Evolutionary conservation across 2,888 invertebrate genomes (phyloP), one percentile per base, ranked within the genome.

Genomic region (Gari tellinella): DNA sequence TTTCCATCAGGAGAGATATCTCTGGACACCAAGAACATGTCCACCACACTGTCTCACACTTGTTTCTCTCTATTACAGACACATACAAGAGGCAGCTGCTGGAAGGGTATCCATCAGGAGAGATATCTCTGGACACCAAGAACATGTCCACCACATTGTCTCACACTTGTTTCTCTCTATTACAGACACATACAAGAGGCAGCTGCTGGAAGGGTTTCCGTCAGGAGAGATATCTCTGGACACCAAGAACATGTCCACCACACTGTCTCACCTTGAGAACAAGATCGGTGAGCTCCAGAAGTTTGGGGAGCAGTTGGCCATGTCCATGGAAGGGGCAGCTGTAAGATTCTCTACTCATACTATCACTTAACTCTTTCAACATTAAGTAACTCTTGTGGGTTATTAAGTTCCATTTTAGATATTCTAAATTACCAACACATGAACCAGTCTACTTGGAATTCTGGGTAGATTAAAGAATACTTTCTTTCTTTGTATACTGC

Each of bases 301-400:
- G 61, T 86, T 87, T 65, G 88, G 89, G 2, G 89, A 89, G 60
- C 86, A 84, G 52, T 72, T 89, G 17, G 87, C 87, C 7, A 80
- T 84, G 70, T 86, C 87, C 31, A 88, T 88, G 87, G 89, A 89
- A 63, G 85, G 83, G 48, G 86, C 88, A 40, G 89, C 88, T 17
- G 89, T 89, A 69, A 67, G 86, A 80, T 21, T 31, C 31, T 31
- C 5, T 31, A 31, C 5, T 31, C 31, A 4, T 10, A 4, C n/a
- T n/a, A n/a, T n/a, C n/a, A n/a, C n/a, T n/a, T n/a, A n/a, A n/a
- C n/a, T n/a, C n/a, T n/a, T n/a, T n/a, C n/a, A n/a, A n/a, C n/a
- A n/a, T n/a, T n/a, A n/a, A n/a, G n/a, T n/a, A n/a, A n/a, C n/a
- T n/a, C n/a, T n/a, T n/a, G n/a, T n/a, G n/a, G n/a, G n/a, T n/a